These are phyloP conservation scores for Darevskia nairensis DNA, from an alignment of 2,797 vertebrate genomes.

Conservation along the genomic window DNA sequence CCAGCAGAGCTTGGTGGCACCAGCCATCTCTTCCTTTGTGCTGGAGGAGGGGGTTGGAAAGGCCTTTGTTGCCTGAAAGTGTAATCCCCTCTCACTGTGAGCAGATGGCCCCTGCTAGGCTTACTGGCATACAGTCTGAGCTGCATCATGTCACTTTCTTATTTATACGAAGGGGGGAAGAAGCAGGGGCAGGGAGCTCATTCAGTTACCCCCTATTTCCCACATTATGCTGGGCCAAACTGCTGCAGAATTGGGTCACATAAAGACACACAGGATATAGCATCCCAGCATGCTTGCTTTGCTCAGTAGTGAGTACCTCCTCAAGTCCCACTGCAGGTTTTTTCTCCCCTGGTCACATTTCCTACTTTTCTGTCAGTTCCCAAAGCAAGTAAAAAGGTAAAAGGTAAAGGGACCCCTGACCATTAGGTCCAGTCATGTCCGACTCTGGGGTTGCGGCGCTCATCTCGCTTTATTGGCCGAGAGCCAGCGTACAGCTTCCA, in stretches of 20 bases:
- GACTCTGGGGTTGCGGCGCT: too few relatives aligned
- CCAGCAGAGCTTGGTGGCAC: slow-evolving; percentile 3
- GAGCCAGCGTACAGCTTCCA: too few relatives aligned
- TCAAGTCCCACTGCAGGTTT: neutral
- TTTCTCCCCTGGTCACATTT: neutral
- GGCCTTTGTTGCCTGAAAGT: neutral
- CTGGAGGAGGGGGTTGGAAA: neutral
- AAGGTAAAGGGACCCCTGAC: too few relatives aligned
- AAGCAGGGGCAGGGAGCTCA: neutral
- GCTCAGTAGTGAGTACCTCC: neutral
- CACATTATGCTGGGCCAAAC: neutral
- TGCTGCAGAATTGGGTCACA: slow-evolving; percentile 12
- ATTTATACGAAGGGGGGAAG: neutral
- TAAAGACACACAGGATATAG: neutral
- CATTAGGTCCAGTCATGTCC: too few relatives aligned
- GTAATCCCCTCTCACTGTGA: slow-evolving; percentile 25
- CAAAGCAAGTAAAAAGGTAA: neutral
- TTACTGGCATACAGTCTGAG: neutral
- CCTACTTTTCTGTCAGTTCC: neutral
- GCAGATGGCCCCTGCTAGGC: slow-evolving; percentile 27
- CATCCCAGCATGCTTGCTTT: neutral
- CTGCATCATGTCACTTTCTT: slow-evolving; percentile 10
- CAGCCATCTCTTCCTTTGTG: neutral
- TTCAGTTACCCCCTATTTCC: slow-evolving; percentile 1
- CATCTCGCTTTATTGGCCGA: too few relatives aligned